Evolutionary conservation across 2,113 vertebrate genomes (phyloP).

Genomic region (Thunnus thynnus): DNA sequence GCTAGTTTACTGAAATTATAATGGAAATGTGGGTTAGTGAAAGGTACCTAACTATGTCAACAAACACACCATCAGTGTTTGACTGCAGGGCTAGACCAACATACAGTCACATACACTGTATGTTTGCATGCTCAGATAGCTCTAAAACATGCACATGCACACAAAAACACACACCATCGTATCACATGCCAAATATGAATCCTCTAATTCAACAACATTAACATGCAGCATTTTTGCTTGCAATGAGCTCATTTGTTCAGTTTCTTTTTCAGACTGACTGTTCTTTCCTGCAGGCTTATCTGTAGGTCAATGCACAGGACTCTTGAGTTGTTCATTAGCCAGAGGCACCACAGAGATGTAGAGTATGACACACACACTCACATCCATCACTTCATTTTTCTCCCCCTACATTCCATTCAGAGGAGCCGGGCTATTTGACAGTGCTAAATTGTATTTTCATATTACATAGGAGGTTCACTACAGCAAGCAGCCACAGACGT

Average conservation of each 20-base stretch:
- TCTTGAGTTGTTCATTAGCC: constrained; percentile 72
- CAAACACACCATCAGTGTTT: constrained; percentile 19
- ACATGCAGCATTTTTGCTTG: constrained; percentile 19
- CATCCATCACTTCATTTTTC: constrained; percentile 51
- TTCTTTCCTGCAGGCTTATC: constrained; percentile 64
- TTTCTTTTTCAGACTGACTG: constrained; percentile 44
- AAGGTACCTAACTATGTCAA: constrained; percentile 26
- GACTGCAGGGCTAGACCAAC: neutral
- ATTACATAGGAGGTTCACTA: constrained; percentile 40
- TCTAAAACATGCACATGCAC: constrained; percentile 5
- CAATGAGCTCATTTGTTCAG: constrained; percentile 1
- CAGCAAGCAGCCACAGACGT: constrained; percentile 44
- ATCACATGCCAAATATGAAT: neutral
- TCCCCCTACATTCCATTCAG: constrained; percentile 44
- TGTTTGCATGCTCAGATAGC: neutral
- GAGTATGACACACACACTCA: constrained; percentile 54
- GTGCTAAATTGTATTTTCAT: constrained; percentile 47
- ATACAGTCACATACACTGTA: neutral
- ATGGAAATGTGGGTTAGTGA: constrained; percentile 6
- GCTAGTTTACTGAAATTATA: constrained; percentile 18
- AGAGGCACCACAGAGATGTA: constrained; percentile 56
- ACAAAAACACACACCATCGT: neutral
- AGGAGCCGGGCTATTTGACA: constrained; percentile 21
- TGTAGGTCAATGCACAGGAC: constrained; percentile 67
- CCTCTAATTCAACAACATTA: neutral